Evolutionary conservation across 2,888 invertebrate species (phyloP), one percentile per base, ranked within the genome.

Genomic region (Mimas tiliae): DNA sequence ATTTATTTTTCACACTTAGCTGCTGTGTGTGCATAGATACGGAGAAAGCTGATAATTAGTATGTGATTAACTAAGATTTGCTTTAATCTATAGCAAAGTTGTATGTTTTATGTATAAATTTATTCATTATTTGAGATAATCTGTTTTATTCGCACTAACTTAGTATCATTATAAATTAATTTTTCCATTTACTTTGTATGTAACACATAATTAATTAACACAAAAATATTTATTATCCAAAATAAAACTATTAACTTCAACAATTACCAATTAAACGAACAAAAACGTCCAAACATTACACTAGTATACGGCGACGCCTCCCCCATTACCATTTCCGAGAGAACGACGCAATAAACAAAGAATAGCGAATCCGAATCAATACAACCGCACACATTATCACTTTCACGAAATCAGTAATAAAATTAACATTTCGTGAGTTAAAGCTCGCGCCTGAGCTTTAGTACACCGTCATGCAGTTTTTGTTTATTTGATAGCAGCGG

Each of bases 401-500:
- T 78, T 77, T 79, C 74, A 72, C 72, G 80, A 78, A 82, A 81
- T 83, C 79, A 75, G 73, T 75, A 79, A 83, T 83, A 81, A 84
- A 84, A 84, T 85, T 80, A 82, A 79, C 79, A 74, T 80, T 82
- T 81, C 76, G 82, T 77, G 72, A 75, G 73, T 72, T 70, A 71
- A 79, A 79, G 75, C 78, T 78, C 77, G 76, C 82, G 80, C 79
- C 81, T 80, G 80, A 85, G 85, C 83, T 86, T 84, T 82, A 77
- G 82, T 81, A 81, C 81, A 74, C 84, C 82, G 82, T 80, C 76
- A 72, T 84, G 85, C 79, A 86, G 84, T 90, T 91, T 91, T 91
- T 91, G 91, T 93, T 92, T 91, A 87, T 90, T 91, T 89, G 91
- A 90, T 89, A 90, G 88, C 87, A 78, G 88, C 72, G 76, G 68